phyloP scores from a whole-genome alignment of 2,797 vertebrate genomes.

The Anguilla megastoma region DNA sequence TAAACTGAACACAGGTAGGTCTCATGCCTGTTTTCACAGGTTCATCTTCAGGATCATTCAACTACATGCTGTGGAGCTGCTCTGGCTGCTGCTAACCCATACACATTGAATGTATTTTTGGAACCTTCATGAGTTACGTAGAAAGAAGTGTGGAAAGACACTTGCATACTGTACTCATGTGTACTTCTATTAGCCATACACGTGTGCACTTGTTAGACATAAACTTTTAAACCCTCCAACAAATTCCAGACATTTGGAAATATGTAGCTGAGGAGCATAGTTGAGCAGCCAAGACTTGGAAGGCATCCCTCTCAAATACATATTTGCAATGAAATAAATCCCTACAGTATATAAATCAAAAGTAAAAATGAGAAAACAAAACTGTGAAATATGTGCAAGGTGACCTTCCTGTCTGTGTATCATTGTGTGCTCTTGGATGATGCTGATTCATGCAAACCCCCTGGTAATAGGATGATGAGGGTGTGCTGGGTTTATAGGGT shows the following conservation, averaged over 20 bases:
- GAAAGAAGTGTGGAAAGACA: slow-evolving; percentile 5
- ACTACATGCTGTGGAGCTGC: not conserved
- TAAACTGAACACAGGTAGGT: slow-evolving; percentile 12
- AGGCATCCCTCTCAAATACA: not conserved
- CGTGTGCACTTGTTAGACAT: not conserved
- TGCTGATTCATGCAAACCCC: slow-evolving; percentile 19
- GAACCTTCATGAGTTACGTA: not conserved
- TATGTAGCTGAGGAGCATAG: not conserved
- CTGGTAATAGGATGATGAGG: slow-evolving; percentile 6
- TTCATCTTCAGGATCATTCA: not conserved
- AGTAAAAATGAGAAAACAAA: slow-evolving; percentile 15
- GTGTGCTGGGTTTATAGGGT: not conserved
- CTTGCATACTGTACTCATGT: not conserved
- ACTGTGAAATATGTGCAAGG: slow-evolving; percentile 23
- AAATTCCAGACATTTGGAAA: slow-evolving; percentile 13
- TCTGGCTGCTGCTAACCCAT: not conserved
- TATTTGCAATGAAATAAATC: slow-evolving; percentile 6
- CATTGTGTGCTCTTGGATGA: slow-evolving; percentile 12
- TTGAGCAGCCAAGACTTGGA: not conserved
- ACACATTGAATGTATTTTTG: not conserved
- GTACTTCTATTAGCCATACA: not conserved
- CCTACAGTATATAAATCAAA: slow-evolving; percentile 20
- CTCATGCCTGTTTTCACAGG: not conserved
- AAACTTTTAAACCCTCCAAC: not conserved
- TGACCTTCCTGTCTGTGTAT: not conserved